A percentile compares a stretch with the other conserved stretches of the same genome.
These are phyloP conservation scores for Aspidapion aeneum DNA, from an alignment of 2,888 invertebrate species.

Conservation along the genomic window DNA sequence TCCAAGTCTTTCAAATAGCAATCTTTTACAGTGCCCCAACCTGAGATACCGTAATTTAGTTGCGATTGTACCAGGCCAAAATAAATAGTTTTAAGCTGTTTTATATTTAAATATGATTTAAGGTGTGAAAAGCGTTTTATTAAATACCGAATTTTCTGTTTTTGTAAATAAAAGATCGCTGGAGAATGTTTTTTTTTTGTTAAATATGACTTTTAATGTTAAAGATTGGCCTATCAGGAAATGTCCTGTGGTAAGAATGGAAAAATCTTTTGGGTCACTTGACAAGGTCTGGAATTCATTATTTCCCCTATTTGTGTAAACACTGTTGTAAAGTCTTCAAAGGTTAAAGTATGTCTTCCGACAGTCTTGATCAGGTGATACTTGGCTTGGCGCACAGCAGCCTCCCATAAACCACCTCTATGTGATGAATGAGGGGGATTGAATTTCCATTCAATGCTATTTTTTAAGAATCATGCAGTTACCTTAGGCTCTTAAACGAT, in stretches of 20 bases:
- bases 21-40: too few relatives aligned
- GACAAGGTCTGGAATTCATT: neutral
- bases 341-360: conserved; percentile 8
- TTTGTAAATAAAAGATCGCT: too few relatives aligned
- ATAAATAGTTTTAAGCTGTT: too few relatives aligned
- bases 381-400: conserved; percentile 4
- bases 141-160: too few relatives aligned
- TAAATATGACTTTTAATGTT: too few relatives aligned
- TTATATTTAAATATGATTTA: too few relatives aligned
- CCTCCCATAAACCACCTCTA: neutral
- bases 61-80: too few relatives aligned
- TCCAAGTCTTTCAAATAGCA: too few relatives aligned
- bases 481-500: conserved; percentile 6
- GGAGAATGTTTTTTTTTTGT: too few relatives aligned
- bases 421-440: conserved; percentile 10
- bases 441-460: conserved; percentile 12
- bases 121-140: neutral
- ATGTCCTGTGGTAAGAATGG: neutral
- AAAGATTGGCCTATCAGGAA: neutral
- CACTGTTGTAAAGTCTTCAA: conserved; percentile 5
- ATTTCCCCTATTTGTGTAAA: neutral
- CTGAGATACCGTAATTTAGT: too few relatives aligned
- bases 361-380: conserved; percentile 9
- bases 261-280: neutral
- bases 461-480: conserved; percentile 4